Base-by-base conservation (phyloP, 2,888 invertebrate species). In the Volucella inflata region DNA sequence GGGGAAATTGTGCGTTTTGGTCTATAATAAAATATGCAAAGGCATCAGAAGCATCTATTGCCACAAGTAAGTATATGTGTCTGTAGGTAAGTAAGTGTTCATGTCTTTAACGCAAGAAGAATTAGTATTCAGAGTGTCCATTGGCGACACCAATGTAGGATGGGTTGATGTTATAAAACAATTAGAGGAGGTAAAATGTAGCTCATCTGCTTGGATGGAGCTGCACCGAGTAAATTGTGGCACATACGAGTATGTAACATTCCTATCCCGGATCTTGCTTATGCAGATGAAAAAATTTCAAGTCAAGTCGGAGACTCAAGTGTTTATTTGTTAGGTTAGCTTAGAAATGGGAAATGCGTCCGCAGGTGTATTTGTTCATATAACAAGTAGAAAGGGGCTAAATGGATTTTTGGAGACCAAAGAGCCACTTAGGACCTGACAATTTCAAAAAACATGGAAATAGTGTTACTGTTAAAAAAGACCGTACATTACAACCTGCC, bases 31-130 rank as follows among this genome's bases (percentile, higher is more conserved):
- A 30, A 30, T 30, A 4, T 2, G 75, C 48, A 70, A 51, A 79
- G 64, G 64, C 83, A 75, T 79, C 75, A 79, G 55, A 74, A 84
- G 83, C 79, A 84, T 79, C 83, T 30, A 84, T 70, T 84, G 48
- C 64, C 51, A 30, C 30, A 30, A 30, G 30, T 30, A 30, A 30
- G 30, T 30, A 30, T 6, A 30, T 6, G 30, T 30, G 30, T 30
- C 30, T 30, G 30, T 6, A 6, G 30, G 30, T 30, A 30, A 30
- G 30, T 30, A 6, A 6, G 6, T 30, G 30, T 30, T 30, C 17
- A 64, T 40, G 67, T 14, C 30, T 57, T 53, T 57, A 51, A 36
- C 48, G 50, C 53, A 67, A 68, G 14, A 16, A 59, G 67, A 72
- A 83, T 83, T 83, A 68, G 83, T 83, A 83, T 84, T 84, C 83